Conservation (phyloP, 2,888 invertebrate genomes). For the Gerris lacustris region DNA sequence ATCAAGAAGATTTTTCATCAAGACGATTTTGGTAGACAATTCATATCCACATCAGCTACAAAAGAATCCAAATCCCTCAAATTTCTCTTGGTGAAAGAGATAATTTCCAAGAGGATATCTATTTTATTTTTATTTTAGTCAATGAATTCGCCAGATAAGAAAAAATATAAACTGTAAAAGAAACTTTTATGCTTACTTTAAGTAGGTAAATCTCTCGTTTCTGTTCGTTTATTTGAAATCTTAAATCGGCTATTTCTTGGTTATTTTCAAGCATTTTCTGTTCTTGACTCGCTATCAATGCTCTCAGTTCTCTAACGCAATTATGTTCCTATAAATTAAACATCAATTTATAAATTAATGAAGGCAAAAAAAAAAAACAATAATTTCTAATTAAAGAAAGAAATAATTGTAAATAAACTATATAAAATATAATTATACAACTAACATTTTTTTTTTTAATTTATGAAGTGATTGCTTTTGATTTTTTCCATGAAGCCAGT, state of each 20-base stretch:
- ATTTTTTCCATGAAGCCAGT: no score
- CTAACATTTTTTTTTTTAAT: no score
- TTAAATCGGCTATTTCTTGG: slow-evolving; percentile 72
- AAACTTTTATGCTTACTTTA: slow-evolving; percentile 47
- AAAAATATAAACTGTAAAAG: neutral
- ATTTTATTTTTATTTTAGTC: no score
- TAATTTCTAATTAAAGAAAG: neutral
- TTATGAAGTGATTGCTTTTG: no score
- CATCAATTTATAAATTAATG: slow-evolving; percentile 10
- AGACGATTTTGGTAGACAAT: no score
- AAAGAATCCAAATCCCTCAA: no score
- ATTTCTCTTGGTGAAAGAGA: no score
- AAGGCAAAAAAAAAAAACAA: slow-evolving; percentile 2
- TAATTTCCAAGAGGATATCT: no score
- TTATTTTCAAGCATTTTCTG: slow-evolving; percentile 76
- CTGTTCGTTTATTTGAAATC: slow-evolving; percentile 76
- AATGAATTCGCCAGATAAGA: no score
- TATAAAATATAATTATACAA: no score
- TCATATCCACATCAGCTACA: no score
- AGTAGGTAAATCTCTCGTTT: slow-evolving; percentile 76
- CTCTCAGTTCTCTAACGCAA: slow-evolving; percentile 77
- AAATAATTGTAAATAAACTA: neutral
- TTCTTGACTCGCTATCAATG: slow-evolving; percentile 72
- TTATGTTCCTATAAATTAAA: slow-evolving; percentile 58
- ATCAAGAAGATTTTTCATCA: no score